These are phyloP conservation scores for Calephelis nemesis DNA, from an alignment of 1,140 invertebrate genomes.

Conservation along the genomic window DNA sequence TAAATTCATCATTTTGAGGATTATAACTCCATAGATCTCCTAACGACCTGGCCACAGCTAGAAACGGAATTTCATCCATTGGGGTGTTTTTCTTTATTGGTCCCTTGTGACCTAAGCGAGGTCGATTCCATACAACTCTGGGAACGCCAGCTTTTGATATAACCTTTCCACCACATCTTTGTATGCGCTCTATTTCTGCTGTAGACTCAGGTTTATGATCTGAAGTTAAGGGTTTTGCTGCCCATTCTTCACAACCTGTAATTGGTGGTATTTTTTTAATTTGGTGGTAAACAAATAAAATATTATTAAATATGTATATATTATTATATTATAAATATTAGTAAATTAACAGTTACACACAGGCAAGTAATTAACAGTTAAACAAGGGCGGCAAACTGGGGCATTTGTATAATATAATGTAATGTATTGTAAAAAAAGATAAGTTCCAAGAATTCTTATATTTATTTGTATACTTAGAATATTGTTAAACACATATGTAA, in stretches of 20 bases:
- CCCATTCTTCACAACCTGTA: slow-evolving; percentile 85
- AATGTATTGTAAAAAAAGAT: too few species aligned
- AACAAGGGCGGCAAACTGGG: too few species aligned
- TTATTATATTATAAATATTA: too few species aligned
- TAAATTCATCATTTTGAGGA: slow-evolving; percentile 91
- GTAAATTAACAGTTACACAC: too few species aligned
- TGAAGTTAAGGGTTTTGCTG: slow-evolving; percentile 88
- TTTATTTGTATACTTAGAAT: too few species aligned
- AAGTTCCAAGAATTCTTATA: too few species aligned
- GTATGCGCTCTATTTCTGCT: slow-evolving; percentile 92
- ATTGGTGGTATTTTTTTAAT: slow-evolving; percentile 3
- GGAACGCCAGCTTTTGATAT: slow-evolving; percentile 95
- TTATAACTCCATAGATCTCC: slow-evolving; percentile 99
- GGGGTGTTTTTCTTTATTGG: slow-evolving; percentile 90
- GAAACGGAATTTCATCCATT: slow-evolving; percentile 97
- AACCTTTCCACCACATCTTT: slow-evolving; percentile 92
- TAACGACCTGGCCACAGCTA: slow-evolving; percentile 96
- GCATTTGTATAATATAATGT: too few species aligned
- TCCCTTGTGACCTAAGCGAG: slow-evolving; percentile 87
- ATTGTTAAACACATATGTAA: too few species aligned
- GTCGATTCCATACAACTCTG: slow-evolving; percentile 97
- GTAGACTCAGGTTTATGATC: slow-evolving; percentile 97
- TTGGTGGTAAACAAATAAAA: too few species aligned
- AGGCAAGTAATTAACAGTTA: too few species aligned
- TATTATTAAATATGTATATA: too few species aligned